Base-by-base conservation (phyloP, 2,888 invertebrate genomes). In the Leucophenga maculata region DNA sequence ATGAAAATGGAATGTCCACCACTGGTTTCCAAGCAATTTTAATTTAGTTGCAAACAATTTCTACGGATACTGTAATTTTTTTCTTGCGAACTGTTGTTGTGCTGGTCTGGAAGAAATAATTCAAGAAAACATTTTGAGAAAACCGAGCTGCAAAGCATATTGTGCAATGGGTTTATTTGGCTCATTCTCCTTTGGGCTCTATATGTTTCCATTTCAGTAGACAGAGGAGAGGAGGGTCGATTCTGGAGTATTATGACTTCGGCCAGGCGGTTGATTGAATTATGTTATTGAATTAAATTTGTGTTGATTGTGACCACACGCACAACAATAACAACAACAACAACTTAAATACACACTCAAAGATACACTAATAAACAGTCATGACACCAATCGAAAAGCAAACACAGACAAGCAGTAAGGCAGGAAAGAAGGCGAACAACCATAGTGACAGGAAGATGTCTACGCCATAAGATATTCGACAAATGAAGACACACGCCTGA, bases 211-310 rank as follows among this genome's bases (percentile, higher is more conserved):
- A 26, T 26, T 26, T 26, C 16, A 52, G 20, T 6, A 32, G 55
- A 31, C 13, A 3, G n/a, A 2, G 20, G 65, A 3, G n/a, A 2
- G 20, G 65, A 39, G 16, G 31, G 18, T 14, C n/a, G 13, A 48
- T 32, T 20, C 32, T 46, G 18, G 44, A 60, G 59, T 55, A 68
- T 66, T 44, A 39, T 3, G 3, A 6, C 39, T 39, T 39, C 16
- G 78, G 70, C 67, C 71, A 78, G 55, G 31, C 54, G 62, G 59
- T 66, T 79, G 77, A 84, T 80, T 84, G 85, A 84, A 85, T 84
- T 84, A 83, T 84, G 83, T 84, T 84, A 84, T 84, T 85, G 83
- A 85, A 84, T 84, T 85, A 83, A 84, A 85, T 82, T 85, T 77
- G 77, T 84, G 85, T 85, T 84, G 84, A 79, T 85, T 85, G 82